Percentiles rank a stretch among this genome's conserved stretches.
Conservation (phyloP, 2,113 vertebrate species). For the Hyperopisus bebe region DNA sequence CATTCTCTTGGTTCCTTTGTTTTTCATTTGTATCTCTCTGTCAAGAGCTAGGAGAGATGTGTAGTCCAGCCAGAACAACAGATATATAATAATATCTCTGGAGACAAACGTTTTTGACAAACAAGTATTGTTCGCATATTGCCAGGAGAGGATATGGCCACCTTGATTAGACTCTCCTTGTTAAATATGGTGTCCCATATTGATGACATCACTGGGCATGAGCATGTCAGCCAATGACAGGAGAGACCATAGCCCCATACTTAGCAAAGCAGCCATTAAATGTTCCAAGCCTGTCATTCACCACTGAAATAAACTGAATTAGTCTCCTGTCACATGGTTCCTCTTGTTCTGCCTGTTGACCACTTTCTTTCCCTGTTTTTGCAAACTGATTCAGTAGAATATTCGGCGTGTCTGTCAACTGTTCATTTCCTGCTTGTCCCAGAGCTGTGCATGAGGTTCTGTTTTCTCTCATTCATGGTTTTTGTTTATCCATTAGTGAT, state of each 20-base stretch:
- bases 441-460: not conserved
- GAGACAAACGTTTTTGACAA: not conserved
- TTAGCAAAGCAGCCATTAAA: not conserved
- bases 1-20: not conserved
- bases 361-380: not conserved
- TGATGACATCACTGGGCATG: not conserved
- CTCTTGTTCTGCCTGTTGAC: not conserved
- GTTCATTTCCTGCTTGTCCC: not conserved
- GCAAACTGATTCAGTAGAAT: not conserved
- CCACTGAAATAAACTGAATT: not conserved
- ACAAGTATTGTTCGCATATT: not conserved
- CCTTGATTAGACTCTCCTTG: not conserved
- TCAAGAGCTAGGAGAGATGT: not conserved
- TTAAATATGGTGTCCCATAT: not conserved
- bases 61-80: not conserved
- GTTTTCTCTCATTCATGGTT: not conserved
- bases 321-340: not conserved
- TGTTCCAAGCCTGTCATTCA: not conserved
- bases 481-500: not conserved
- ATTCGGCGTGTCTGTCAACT: not conserved
- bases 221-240: not conserved
- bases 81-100: not conserved
- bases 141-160: not conserved
- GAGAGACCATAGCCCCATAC: not conserved
- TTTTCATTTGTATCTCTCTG: not conserved